A percentile compares a stretch with the other conserved stretches of the same genome.
These are phyloP conservation scores for Achatina immaculata DNA, from an alignment of 1,140 invertebrate species.

Conservation along the genomic window DNA sequence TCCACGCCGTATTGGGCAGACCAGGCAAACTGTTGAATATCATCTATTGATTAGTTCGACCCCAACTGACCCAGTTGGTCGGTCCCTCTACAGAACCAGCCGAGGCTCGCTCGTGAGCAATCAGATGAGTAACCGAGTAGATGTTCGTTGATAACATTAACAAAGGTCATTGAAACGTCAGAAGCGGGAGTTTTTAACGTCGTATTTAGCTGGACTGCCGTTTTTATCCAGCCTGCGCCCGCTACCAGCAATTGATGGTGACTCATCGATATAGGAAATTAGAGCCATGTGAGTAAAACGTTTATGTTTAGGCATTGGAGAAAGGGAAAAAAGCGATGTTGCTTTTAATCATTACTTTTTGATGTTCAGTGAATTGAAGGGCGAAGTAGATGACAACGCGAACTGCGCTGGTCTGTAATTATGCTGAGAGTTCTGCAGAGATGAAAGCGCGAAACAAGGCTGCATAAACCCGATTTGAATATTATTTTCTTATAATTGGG, in stretches of 20 bases:
- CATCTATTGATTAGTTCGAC: slow-evolving; percentile 14
- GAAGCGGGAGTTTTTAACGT: not conserved
- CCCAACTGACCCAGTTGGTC: not conserved
- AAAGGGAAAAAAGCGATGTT: too few species aligned
- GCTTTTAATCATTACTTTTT: too few species aligned
- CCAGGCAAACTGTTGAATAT: slow-evolving; percentile 1
- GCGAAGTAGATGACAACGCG: too few species aligned
- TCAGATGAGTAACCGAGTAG: not conserved
- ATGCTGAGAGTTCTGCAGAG: not conserved
- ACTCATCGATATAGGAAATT: not conserved
- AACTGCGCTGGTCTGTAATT: not conserved
- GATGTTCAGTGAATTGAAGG: too few species aligned
- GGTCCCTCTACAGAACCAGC: not conserved
- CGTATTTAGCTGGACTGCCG: not conserved
- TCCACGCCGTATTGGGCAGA: not conserved
- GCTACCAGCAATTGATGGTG: not conserved
- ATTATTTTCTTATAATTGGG: too few species aligned
- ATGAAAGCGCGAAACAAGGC: too few species aligned
- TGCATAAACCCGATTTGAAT: too few species aligned
- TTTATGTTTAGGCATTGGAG: too few species aligned
- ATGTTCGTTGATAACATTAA: not conserved
- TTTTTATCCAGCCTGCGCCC: not conserved
- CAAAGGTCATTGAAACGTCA: not conserved
- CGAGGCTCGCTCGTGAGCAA: not conserved
- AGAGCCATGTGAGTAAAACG: too few species aligned